Evolutionary conservation across 2,797 vertebrate species (phyloP).

Genomic region (Octomys mimax): DNA sequence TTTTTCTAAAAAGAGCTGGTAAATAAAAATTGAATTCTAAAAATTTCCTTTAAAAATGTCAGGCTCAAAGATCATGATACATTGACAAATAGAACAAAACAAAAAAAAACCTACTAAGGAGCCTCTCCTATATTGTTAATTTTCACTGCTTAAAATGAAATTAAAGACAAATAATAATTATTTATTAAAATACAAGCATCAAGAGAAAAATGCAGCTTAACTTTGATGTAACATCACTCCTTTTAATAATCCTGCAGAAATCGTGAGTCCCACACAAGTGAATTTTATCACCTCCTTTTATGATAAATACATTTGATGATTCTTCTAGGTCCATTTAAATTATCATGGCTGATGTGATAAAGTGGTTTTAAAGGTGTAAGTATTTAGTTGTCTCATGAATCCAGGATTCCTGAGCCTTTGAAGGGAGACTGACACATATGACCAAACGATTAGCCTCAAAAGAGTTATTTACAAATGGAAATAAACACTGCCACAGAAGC

Average conservation of each 20-base stretch:
- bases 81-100: neutral
- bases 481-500: neutral
- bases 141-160: conserved; percentile 35
- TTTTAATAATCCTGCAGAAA: conserved; percentile 32
- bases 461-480: neutral
- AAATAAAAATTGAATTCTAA: conserved; percentile 32
- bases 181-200: neutral
- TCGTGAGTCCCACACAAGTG: neutral
- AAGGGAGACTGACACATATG: neutral
- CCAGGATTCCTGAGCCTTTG: neutral
- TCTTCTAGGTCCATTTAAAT: neutral
- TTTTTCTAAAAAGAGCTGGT: conserved; percentile 38
- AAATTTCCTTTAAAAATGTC: conserved; percentile 46
- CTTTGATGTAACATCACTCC: neutral
- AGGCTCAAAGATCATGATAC: neutral
- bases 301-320: conserved; percentile 14
- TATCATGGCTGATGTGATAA: neutral
- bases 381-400: neutral
- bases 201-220: conserved; percentile 8
- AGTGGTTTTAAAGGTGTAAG: neutral
- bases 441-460: neutral
- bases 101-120: neutral
- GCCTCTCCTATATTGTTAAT: neutral
- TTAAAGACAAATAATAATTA: neutral
- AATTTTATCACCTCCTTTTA: neutral